Evolutionary conservation across 2,888 invertebrate genomes (phyloP), one percentile per base, ranked within the genome.

Genomic region (Aleiodes alternator): DNA sequence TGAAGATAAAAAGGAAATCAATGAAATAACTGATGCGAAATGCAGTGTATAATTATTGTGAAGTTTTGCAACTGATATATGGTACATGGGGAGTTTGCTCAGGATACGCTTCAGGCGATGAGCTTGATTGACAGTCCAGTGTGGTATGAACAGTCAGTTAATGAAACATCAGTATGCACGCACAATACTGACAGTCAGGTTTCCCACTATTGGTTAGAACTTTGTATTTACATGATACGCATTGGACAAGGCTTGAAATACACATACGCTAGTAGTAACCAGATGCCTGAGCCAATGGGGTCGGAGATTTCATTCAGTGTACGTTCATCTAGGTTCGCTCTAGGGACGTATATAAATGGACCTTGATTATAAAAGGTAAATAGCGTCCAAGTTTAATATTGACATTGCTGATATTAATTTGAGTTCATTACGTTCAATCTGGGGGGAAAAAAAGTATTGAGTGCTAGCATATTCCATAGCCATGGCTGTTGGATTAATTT

Each of bases 101-200:
- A 82, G 81, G 80, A 82, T 80, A 76, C 79, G 84, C 84, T 84
- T 80, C 81, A 82, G 84, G 84, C 81, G 72, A 82, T 83, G 82
- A 81, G 85, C 82, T 86, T 87, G 87, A 88, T 87, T 87, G 88
- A 87, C 87, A 87, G 86, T 81, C 81, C 81, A 68, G 82, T 83
- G 82, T 81, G 80, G 83, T 82, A 87, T 82, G 86, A 87, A 85
- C 86, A 85, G 85, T 86, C 82, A 83, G 84, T 86, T 87, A 87
- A 88, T 88, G 87, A 88, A 87, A 87, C 87, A 86, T 87, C 87
- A 86, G 87, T 87, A 85, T 87, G 85, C 85, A 84, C 82, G 84
- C 83, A 86, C 84, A 86, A 81, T 82, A 79, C 79, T 78, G 71
- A 66, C 75, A 68, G 72, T 77, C 76, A 77, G 77, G 80, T 82